Base-by-base conservation (phyloP, 2,113 vertebrate species). In the Bothrops jararaca region DNA sequence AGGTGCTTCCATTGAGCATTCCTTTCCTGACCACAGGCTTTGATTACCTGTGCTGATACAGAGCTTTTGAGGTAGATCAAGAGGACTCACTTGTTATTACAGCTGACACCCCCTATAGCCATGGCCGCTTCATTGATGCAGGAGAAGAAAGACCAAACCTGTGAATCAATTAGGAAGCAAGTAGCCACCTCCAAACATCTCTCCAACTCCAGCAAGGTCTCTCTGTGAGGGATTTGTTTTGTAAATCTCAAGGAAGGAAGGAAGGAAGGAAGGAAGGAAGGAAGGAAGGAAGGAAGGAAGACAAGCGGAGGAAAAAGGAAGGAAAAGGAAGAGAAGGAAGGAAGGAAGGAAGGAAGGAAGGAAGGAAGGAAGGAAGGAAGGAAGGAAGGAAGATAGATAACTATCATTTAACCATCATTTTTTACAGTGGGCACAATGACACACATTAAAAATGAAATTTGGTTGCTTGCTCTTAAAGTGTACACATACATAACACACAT, bases 301-400 rank as follows among this genome's bases (percentile, higher is more conserved):
- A n/a, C n/a, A n/a, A n/a, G n/a, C n/a, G n/a, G n/a, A n/a, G n/a
- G n/a, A n/a, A n/a, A n/a, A 3, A n/a, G 29, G 48, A 7, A 48
- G 48, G 5, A 8, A 50, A 8, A 48, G 48, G 48, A 8, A 50
- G 7, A n/a, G 48, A 8, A 50, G 48, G 45, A 4, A 45, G 48
- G 6, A 1, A 48, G 48, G 42, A 3, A 42, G 42, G 42, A 3
- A 48, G 48, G 6, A 1, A 6, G 48, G 6, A 1, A 48, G 48
- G 6, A 1, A 48, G 48, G 6, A 1, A 48, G 48, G 6, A 1
- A 6, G 48, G 6, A 1, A 48, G 48, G 6, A 1, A 6, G 48
- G 4, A 1, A 48, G 48, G 5, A 1, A 7, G 48, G 5, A 1
- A 48, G 48, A 50, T 50, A 50, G 45, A 48, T 48, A 50, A 1